Percentiles rank a stretch among this genome's conserved stretches.
Conservation (phyloP, 2,888 invertebrate genomes). For the Ptychoptera albimana region DNA sequence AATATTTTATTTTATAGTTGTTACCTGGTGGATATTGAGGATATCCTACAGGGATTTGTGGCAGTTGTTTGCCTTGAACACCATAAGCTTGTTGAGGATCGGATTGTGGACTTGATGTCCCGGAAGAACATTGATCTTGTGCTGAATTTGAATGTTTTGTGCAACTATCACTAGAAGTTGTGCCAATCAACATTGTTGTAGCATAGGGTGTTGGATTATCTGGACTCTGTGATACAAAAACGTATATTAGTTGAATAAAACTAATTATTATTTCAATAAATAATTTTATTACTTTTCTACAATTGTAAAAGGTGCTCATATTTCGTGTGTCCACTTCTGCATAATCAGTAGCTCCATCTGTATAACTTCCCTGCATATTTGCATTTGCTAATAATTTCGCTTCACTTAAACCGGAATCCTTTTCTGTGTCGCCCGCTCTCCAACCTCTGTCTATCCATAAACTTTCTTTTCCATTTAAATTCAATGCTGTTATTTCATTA, state of each 20-base stretch:
- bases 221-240: conserved; percentile 25
- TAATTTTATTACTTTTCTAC: conserved; percentile 35
- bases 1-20: conserved; percentile 1
- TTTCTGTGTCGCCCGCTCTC: conserved; percentile 44
- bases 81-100: conserved; percentile 18
- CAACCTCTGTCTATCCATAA: conserved; percentile 56
- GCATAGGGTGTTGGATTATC: conserved; percentile 57
- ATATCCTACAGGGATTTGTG: conserved; percentile 21
- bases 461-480: conserved; percentile 41
- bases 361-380: conserved; percentile 30
- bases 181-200: conserved; percentile 49
- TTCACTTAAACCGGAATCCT: conserved; percentile 39
- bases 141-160: conserved; percentile 24
- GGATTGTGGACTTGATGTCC: conserved; percentile 29
- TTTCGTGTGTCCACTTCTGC: conserved; percentile 49
- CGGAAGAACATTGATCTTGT: conserved; percentile 25
- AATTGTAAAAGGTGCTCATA: conserved; percentile 54
- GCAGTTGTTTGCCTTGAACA: conserved; percentile 16
- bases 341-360: conserved; percentile 41
- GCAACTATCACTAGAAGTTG: conserved; percentile 28
- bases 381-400: conserved; percentile 41
- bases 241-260: not conserved
- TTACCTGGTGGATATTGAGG: conserved; percentile 27
- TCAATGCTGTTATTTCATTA: conserved; percentile 32
- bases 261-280: not conserved